Percentiles rank a stretch among this genome's conserved stretches.
phyloP scores from a whole-genome alignment of 2,888 invertebrate genomes.

The Polymixis flavicincta region DNA sequence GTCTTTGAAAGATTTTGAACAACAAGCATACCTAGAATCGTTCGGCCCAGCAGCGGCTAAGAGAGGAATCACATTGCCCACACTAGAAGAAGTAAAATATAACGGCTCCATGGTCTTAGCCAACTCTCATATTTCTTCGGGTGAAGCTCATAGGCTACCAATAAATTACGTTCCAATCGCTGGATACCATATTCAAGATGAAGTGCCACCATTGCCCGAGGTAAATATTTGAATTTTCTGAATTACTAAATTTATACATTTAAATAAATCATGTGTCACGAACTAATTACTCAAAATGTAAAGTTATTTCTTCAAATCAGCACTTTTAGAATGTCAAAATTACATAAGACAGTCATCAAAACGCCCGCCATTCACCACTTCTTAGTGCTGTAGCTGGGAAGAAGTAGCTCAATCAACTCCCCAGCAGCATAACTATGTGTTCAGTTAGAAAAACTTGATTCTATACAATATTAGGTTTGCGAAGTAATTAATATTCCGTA shows the following conservation, averaged over 20 bases:
- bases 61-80: conserved; percentile 68
- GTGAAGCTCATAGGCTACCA: conserved; percentile 73
- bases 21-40: conserved; percentile 41
- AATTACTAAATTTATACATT: not conserved
- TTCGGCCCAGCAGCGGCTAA: conserved; percentile 60
- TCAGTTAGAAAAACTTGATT: no score
- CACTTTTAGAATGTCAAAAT: no score
- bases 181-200: conserved; percentile 79
- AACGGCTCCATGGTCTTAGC: conserved; percentile 78
- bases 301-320: no score
- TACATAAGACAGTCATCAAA: no score
- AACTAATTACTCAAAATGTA: no score
- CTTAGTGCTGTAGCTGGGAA: no score
- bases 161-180: conserved; percentile 75
- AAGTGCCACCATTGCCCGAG: conserved; percentile 74
- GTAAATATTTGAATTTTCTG: conserved; percentile 57
- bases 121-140: conserved; percentile 77
- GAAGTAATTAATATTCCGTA: no score
- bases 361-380: no score
- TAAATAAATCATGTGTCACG: not conserved
- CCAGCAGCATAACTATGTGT: no score
- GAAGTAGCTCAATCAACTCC: no score
- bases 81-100: conserved; percentile 69
- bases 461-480: no score
- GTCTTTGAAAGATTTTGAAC: conserved; percentile 46